These are phyloP conservation scores for Procambarus virginalis DNA, from an alignment of 1,140 invertebrate genomes.

Conservation along the genomic window DNA sequence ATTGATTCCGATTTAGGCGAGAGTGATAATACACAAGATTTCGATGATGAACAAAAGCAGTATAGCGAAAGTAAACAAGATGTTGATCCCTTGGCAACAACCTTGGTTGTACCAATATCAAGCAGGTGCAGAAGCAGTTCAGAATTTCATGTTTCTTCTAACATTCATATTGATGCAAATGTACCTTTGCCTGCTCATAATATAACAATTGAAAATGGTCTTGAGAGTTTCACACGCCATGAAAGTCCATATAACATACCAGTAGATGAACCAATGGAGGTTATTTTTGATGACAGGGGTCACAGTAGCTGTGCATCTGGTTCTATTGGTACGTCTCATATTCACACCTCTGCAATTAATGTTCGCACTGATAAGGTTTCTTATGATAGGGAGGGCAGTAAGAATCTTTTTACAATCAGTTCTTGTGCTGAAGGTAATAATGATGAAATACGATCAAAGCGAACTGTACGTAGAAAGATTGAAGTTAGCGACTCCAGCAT, in stretches of 20 bases:
- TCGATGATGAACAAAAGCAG: slow-evolving; percentile 33
- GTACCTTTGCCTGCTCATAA: slow-evolving; percentile 40
- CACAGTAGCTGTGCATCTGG: slow-evolving; percentile 12
- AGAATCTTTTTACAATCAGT: neutral
- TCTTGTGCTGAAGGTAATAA: neutral
- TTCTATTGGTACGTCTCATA: neutral
- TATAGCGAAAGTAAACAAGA: slow-evolving; percentile 26
- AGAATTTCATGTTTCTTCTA: slow-evolving; percentile 24
- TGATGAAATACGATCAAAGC: neutral
- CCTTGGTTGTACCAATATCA: slow-evolving; percentile 12
- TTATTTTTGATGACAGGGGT: slow-evolving; percentile 41
- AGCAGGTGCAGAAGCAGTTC: slow-evolving; percentile 18
- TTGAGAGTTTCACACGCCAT: slow-evolving; percentile 31
- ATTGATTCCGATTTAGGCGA: slow-evolving; percentile 31
- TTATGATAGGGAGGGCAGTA: neutral
- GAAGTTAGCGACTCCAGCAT: neutral
- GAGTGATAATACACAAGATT: neutral
- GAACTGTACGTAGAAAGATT: neutral
- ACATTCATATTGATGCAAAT: slow-evolving; percentile 38
- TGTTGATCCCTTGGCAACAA: slow-evolving; percentile 46
- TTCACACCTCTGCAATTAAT: neutral
- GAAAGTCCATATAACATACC: slow-evolving; percentile 27
- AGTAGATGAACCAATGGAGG: slow-evolving; percentile 47
- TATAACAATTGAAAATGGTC: slow-evolving; percentile 40
- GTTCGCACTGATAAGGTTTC: neutral